Conservation (phyloP, 2,888 invertebrate species). For the Ypsolopha sequella region DNA sequence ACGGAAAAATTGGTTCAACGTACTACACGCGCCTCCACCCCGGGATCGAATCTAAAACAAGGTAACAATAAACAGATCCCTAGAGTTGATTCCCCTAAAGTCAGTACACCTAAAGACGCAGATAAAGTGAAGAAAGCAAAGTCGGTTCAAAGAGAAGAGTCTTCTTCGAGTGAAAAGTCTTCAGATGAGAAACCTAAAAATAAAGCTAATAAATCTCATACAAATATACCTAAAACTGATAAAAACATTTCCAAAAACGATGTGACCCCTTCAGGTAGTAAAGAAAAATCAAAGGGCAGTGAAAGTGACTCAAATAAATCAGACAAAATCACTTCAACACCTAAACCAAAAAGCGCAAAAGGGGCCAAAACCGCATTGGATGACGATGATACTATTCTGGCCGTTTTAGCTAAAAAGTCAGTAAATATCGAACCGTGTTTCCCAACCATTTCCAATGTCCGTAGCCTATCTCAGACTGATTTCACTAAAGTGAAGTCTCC, state of each 20-base stretch:
- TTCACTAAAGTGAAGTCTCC: neutral
- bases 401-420: conserved; percentile 29
- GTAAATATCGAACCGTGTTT: conserved; percentile 18
- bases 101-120: conserved; percentile 14
- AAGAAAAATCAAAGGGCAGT: conserved; percentile 18
- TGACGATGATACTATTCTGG: conserved; percentile 43
- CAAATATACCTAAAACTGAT: conserved; percentile 12
- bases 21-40: conserved; percentile 2
- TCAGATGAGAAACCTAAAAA: conserved; percentile 18
- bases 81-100: conserved; percentile 11
- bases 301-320: conserved; percentile 12
- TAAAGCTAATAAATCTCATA: neutral
- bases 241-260: conserved; percentile 15
- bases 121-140: conserved; percentile 2
- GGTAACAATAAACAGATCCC: conserved; percentile 9
- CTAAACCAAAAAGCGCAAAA: conserved; percentile 12
- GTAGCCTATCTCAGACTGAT: conserved; percentile 26
- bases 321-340: conserved; percentile 11
- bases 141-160: conserved; percentile 7
- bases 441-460: conserved; percentile 46
- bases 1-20: neutral
- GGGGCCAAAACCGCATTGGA: conserved; percentile 26
- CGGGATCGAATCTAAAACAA: conserved; percentile 10
- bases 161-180: conserved; percentile 12
- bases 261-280: conserved; percentile 10